Base-by-base conservation (phyloP, 2,797 vertebrate genomes). In the Lepilemur ruficaudatus region DNA sequence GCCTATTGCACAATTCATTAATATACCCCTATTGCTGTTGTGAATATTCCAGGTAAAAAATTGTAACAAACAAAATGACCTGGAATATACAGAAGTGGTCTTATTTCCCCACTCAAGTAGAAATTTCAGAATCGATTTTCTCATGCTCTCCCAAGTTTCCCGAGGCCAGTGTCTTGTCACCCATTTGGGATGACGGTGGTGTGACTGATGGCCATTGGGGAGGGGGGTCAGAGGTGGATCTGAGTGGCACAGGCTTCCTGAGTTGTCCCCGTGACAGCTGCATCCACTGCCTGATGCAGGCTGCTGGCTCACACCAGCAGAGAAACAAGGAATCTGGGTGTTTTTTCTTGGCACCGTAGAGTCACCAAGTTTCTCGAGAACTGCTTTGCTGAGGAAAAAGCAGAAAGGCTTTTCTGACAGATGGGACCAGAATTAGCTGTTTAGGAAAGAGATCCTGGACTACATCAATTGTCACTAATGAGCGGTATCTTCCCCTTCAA, bases 281-380 rank as follows among this genome's bases (percentile, higher is more conserved):
- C 25, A 46, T 57, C 61, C 63, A 11, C 32, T 52, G 35, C 23
- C 23, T 5, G 63, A 22, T 46, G 38, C 0, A 28, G 70, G 85
- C 25, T 67, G 25, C 57, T 75, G 46, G 50, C 17, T 95, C 65
- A 76, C 7, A 0, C 2, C 35, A 35, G 41, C 14, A 57, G 20
- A 81, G 52, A 65, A 83, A 63, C 2, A 83, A 61, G 57, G 22
- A 59, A 38, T 52, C n/a, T 65, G 63, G 28, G 38, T 38, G 13
- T 35, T 91, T 76, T 88, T 72, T 43, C 32, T 92, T 91, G 12
- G 28, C 9, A 35, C 65, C 6, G 81, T 87, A 32, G 35, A 75
- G 32, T 69, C 76, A 81, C 11, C 20, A 87, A 18, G 46, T 91
- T 95, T 93, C 70, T 89, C 46, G 93, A 96, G 76, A 75, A 81